Evolutionary conservation across 2,797 vertebrate genomes (phyloP).

Genomic region (Hypotaenidia okinawae): DNA sequence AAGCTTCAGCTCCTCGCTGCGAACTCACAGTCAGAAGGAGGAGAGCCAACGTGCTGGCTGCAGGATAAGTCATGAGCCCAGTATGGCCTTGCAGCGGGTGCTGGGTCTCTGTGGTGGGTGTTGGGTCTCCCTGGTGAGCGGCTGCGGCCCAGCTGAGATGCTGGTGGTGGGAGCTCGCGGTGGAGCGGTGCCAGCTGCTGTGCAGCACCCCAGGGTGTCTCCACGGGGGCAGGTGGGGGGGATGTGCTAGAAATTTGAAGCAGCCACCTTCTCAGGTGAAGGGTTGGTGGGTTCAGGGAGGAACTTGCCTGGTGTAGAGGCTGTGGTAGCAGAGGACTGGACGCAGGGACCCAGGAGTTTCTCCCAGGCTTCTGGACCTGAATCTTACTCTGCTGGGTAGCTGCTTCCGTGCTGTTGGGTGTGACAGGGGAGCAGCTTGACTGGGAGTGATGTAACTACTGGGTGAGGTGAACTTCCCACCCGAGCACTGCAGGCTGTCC

Average conservation of each 20-base stretch:
- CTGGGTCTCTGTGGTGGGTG: too few species aligned
- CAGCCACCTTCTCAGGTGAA: background rate
- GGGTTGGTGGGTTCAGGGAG: background rate
- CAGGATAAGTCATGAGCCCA: rapidly evolving
- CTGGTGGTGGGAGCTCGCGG: background rate
- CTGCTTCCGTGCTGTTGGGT: background rate
- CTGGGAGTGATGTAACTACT: background rate
- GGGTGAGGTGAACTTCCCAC: background rate
- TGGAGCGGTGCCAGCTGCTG: background rate
- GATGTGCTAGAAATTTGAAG: background rate
- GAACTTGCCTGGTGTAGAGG: too few species aligned
- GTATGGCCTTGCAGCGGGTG: background rate
- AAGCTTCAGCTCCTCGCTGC: background rate
- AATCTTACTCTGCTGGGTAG: background rate
- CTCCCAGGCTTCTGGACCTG: background rate
- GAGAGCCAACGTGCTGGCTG: background rate
- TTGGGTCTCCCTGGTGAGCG: rapidly evolving
- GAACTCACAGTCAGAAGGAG: background rate
- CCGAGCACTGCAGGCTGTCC: background rate
- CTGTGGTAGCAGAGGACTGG: background rate
- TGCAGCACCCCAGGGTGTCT: background rate
- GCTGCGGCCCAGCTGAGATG: background rate
- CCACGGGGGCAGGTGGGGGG: background rate
- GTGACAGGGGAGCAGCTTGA: rapidly evolving
- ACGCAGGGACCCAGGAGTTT: background rate